phyloP scores from a whole-genome alignment of 2,797 vertebrate species.

The Spinus pinus region DNA sequence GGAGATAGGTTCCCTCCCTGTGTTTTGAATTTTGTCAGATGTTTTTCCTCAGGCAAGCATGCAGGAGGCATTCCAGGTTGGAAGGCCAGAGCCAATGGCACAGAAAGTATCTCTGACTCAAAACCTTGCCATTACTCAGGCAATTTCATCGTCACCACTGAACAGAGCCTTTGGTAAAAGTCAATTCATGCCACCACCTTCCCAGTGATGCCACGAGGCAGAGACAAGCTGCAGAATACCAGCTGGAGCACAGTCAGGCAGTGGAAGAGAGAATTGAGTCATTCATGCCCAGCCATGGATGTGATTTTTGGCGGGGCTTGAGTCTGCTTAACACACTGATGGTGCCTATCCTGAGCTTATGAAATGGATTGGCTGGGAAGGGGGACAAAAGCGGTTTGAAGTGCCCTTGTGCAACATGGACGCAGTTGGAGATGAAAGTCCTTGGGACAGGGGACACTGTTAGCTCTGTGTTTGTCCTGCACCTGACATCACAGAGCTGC shows the following conservation, averaged over 20 bases:
- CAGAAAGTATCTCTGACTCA: neutral
- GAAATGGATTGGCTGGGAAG: neutral
- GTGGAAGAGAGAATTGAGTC: neutral
- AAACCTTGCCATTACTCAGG: neutral
- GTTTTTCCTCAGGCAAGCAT: neutral
- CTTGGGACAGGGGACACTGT: neutral
- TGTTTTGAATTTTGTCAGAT: conserved; percentile 9
- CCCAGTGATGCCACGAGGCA: neutral
- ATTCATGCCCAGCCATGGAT: neutral
- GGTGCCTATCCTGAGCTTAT: neutral
- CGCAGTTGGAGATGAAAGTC: neutral
- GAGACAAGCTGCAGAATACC: neutral
- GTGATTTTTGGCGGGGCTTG: conserved; percentile 12
- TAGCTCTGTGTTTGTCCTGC: neutral
- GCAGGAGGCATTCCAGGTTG: neutral
- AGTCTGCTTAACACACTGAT: neutral
- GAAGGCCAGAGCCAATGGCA: neutral
- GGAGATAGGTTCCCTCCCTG: neutral
- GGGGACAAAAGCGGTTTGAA: neutral
- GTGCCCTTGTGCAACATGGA: neutral
- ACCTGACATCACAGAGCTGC: neutral
- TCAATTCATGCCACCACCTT: neutral
- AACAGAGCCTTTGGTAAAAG: conserved; percentile 4
- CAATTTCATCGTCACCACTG: neutral
- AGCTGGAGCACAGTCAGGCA: neutral